phyloP scores from a whole-genome alignment of 2,888 invertebrate genomes.

The Scaeva pyrastri region DNA sequence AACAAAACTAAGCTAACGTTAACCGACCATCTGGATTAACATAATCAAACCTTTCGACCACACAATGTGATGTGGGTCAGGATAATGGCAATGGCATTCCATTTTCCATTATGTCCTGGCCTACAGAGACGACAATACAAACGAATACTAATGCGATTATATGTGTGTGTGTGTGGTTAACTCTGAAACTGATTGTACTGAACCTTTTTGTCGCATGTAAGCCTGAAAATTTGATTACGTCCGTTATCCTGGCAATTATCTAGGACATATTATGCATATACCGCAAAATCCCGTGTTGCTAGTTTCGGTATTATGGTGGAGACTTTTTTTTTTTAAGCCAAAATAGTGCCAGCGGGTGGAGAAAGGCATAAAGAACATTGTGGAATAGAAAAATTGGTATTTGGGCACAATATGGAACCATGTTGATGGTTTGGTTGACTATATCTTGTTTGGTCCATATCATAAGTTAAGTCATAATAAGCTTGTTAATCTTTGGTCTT shows the following conservation, averaged over 20 bases:
- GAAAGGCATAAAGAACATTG: not conserved
- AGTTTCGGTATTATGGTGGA: not conserved
- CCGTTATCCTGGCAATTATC: conserved; percentile 53
- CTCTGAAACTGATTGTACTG: not conserved
- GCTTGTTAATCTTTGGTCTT: not conserved
- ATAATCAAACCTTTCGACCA: conserved; percentile 35
- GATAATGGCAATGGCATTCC: conserved; percentile 12
- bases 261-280: conserved; percentile 17
- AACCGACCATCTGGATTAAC: conserved; percentile 3
- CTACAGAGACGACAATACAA: not conserved
- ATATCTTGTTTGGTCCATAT: conserved; percentile 9
- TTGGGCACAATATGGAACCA: conserved; percentile 2
- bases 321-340: not conserved
- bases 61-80: conserved; percentile 31
- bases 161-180: too few species aligned
- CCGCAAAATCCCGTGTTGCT: conserved; percentile 33
- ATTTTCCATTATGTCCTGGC: conserved; percentile 22
- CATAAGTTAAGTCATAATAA: conserved; percentile 25
- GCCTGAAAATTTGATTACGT: conserved; percentile 49
- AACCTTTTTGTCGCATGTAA: conserved; percentile 8
- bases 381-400: not conserved
- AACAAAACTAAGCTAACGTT: not conserved
- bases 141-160: too few species aligned
- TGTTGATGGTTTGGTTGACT: conserved; percentile 1
- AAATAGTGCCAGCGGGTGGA: not conserved